Conservation (phyloP, 2,888 invertebrate species). For the Julus scandinavius region DNA sequence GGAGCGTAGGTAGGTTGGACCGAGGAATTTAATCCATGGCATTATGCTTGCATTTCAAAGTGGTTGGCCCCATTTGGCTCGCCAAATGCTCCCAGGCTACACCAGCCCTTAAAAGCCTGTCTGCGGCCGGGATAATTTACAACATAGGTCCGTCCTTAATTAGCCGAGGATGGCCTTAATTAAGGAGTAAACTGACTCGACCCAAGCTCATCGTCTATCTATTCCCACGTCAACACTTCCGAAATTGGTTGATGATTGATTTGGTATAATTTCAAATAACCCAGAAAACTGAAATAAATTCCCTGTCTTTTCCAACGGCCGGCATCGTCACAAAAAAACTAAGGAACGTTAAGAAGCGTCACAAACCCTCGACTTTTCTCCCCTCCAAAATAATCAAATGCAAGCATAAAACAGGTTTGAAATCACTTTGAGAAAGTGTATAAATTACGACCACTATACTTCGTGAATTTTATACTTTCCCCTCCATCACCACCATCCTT, state of each 20-base stretch:
- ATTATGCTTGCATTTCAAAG: neutral
- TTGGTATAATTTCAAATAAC: neutral
- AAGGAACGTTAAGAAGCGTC: too few species aligned
- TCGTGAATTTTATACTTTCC: neutral
- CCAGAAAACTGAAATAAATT: neutral
- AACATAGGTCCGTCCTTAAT: neutral
- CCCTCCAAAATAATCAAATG: too few species aligned
- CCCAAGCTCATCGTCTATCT: neutral
- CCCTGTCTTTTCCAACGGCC: too few species aligned
- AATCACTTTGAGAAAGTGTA: neutral
- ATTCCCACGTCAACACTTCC: neutral
- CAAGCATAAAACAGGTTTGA: neutral
- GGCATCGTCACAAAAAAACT: too few species aligned
- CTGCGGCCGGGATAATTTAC: constrained; percentile 9
- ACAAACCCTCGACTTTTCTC: too few species aligned
- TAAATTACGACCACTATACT: neutral
- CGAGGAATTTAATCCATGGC: constrained; percentile 32
- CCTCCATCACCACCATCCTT: too few species aligned
- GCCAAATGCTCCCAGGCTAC: neutral
- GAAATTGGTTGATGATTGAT: neutral
- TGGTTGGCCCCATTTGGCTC: constrained; percentile 26
- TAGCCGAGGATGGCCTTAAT: neutral
- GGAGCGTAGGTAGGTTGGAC: constrained; percentile 27
- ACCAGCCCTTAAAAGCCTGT: constrained; percentile 9
- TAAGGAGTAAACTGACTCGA: neutral